Evolutionary conservation across 2,888 invertebrate genomes (phyloP).

Genomic region (Pandemis corylana): DNA sequence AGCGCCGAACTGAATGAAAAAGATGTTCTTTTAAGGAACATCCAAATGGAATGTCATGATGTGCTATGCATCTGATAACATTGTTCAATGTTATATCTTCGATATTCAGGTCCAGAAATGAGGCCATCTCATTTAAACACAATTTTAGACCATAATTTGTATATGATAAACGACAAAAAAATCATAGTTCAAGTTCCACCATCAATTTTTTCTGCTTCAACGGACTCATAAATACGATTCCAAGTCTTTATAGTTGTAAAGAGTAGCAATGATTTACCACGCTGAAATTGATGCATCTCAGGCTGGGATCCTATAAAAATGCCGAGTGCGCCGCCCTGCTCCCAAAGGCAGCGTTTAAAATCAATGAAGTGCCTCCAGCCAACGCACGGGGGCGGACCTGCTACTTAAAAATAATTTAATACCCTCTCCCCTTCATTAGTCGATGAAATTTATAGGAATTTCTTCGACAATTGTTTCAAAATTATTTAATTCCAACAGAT

Average conservation of each 20-base stretch:
- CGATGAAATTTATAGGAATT: slow-evolving; percentile 63
- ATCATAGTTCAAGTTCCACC: no score
- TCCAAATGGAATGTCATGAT: no score
- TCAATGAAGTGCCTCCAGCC: slow-evolving; percentile 58
- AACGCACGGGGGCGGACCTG: slow-evolving; percentile 51
- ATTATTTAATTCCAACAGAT: slow-evolving; percentile 54
- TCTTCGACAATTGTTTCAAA: slow-evolving; percentile 59
- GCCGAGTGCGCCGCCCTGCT: slow-evolving; percentile 26
- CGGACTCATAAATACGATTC: not conserved
- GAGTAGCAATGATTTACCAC: slow-evolving; percentile 7
- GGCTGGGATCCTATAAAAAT: slow-evolving; percentile 20
- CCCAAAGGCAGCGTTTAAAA: slow-evolving; percentile 55
- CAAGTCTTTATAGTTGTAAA: not conserved
- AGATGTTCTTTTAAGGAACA: no score
- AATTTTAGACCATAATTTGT: no score
- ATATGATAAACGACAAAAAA: no score
- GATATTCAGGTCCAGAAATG: no score
- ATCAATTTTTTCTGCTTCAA: no score
- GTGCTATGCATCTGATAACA: no score
- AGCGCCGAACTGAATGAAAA: no score
- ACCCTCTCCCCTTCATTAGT: slow-evolving; percentile 61
- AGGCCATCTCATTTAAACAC: no score
- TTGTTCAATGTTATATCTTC: no score
- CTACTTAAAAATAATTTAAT: slow-evolving; percentile 72
- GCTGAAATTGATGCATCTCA: slow-evolving; percentile 1